Conservation (phyloP, 2,888 invertebrate species). For the Cosmopolites sordidus region DNA sequence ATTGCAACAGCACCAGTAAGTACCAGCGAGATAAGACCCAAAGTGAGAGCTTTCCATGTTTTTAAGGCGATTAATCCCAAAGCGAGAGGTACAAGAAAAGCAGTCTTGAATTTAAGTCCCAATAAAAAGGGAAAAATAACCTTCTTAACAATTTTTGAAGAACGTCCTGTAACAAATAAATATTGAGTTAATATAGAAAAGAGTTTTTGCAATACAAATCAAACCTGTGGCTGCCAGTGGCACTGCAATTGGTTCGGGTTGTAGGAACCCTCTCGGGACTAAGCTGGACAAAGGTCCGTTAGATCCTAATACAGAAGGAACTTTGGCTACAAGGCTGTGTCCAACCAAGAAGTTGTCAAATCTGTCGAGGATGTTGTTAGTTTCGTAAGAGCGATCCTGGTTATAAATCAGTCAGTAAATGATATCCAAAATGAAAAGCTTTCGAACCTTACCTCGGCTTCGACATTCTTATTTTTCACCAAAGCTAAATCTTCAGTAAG, state of each 20-base stretch:
- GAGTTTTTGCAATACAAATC: neutral
- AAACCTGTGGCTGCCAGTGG: conserved; percentile 58
- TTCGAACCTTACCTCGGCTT: conserved; percentile 30
- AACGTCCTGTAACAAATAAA: conserved; percentile 56
- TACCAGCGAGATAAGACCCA: conserved; percentile 76
- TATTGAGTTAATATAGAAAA: neutral
- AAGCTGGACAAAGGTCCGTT: conserved; percentile 56
- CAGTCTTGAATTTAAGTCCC: conserved; percentile 79
- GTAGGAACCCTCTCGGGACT: conserved; percentile 59
- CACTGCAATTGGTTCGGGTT: conserved; percentile 65
- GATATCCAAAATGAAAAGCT: no score
- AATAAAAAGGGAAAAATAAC: conserved; percentile 77
- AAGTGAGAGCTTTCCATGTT: conserved; percentile 81
- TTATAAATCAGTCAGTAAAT: no score
- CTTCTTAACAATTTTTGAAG: conserved; percentile 66
- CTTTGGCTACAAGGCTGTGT: conserved; percentile 67
- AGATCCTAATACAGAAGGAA: conserved; percentile 60
- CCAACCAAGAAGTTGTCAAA: conserved; percentile 69
- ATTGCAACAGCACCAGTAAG: conserved; percentile 78
- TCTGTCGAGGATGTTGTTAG: conserved; percentile 61
- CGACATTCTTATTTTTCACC: conserved; percentile 55
- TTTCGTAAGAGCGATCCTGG: conserved; percentile 35
- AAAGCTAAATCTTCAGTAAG: conserved; percentile 70
- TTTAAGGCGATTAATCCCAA: conserved; percentile 76
- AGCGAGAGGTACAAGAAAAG: conserved; percentile 73